phyloP scores from a whole-genome alignment of 2,888 invertebrate genomes.

The Psylliodes chrysocephalus region DNA sequence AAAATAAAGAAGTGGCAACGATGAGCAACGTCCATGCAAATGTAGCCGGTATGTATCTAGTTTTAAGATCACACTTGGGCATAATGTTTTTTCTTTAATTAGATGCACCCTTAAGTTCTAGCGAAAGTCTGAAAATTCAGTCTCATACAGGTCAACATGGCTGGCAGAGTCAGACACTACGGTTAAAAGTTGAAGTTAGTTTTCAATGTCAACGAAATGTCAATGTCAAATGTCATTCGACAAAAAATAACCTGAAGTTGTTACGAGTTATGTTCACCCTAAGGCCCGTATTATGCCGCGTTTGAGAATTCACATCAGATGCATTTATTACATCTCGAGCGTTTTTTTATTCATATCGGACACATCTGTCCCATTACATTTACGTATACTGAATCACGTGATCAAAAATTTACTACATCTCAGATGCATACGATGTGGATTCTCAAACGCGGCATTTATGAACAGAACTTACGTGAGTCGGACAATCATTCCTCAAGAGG shows the following conservation, averaged over 20 bases:
- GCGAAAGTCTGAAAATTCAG: constrained; percentile 54
- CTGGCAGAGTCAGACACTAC: constrained; percentile 50
- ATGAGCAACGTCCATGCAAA: constrained; percentile 97
- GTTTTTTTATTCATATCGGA: no score
- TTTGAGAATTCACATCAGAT: no score
- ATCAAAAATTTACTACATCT: no score
- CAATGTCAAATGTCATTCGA: background rate
- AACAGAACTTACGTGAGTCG: no score
- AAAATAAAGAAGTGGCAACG: constrained; percentile 93
- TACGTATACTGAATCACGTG: no score
- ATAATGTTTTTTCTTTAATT: constrained; percentile 68
- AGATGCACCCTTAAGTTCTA: constrained; percentile 56
- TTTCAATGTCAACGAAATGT: constrained; percentile 15
- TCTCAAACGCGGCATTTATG: no score
- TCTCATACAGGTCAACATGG: constrained; percentile 63
- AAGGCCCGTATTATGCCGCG: no score
- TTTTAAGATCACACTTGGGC: constrained; percentile 97
- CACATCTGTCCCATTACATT: no score
- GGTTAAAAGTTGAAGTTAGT: constrained; percentile 25
- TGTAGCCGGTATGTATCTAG: constrained; percentile 97
- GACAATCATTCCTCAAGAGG: no score
- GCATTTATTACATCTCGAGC: no score
- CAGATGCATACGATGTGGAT: no score
- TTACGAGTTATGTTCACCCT: no score
- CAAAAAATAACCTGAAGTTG: background rate